phyloP scores from a whole-genome alignment of 2,888 invertebrate genomes.

The Sphaeridia pumilis region DNA sequence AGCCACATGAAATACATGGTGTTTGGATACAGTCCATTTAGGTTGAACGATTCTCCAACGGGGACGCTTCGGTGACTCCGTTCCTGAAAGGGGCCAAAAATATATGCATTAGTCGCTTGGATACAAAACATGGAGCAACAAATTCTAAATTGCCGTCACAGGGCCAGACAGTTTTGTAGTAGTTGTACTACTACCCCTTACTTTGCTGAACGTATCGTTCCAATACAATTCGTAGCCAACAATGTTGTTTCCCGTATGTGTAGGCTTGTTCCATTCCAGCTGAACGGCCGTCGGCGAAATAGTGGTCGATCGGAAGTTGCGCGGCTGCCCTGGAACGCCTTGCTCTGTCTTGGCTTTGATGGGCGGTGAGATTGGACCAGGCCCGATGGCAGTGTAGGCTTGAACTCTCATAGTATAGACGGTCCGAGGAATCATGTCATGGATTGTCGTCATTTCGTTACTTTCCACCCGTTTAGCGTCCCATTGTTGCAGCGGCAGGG shows the following conservation, averaged over 20 bases:
- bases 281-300: slow-evolving; percentile 82
- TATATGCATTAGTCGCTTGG: too few species aligned
- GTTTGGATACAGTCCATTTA: slow-evolving; percentile 86
- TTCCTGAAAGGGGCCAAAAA: too few species aligned
- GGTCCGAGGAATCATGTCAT: slow-evolving; percentile 77
- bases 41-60: slow-evolving; percentile 69
- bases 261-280: slow-evolving; percentile 83
- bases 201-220: slow-evolving; percentile 89
- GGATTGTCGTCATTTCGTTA: slow-evolving; percentile 82
- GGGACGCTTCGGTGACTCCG: slow-evolving; percentile 73
- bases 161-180: too few species aligned
- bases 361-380: slow-evolving; percentile 84
- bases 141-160: too few species aligned
- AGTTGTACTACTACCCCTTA: slow-evolving; percentile 31
- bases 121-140: too few species aligned
- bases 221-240: slow-evolving; percentile 92
- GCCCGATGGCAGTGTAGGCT: slow-evolving; percentile 86
- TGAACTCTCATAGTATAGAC: slow-evolving; percentile 91
- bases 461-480: slow-evolving; percentile 86
- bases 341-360: slow-evolving; percentile 97
- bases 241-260: slow-evolving; percentile 83
- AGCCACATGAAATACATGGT: slow-evolving; percentile 95
- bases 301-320: slow-evolving; percentile 72
- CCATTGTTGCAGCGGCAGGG: slow-evolving; percentile 79
- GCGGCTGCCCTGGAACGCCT: slow-evolving; percentile 92